These are phyloP conservation scores for Trichonephila clavipes DNA, from an alignment of 1,140 invertebrate species.

Conservation along the genomic window DNA sequence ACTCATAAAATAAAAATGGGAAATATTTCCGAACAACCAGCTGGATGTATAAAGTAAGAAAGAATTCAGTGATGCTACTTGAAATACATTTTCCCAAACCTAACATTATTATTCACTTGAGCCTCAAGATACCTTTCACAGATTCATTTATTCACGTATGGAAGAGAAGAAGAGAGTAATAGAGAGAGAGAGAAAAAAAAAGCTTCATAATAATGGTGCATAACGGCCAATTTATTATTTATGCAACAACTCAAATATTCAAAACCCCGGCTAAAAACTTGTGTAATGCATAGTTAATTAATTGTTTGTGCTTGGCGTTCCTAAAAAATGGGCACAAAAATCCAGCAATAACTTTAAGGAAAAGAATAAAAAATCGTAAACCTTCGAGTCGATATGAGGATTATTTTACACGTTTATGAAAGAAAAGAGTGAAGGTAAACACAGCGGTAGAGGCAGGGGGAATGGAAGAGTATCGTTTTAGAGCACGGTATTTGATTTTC, in stretches of 20 bases:
- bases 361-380: slow-evolving; percentile 46
- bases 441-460: neutral
- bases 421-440: slow-evolving; percentile 58
- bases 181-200: neutral
- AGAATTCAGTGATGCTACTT: neutral
- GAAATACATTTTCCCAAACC: slow-evolving; percentile 28
- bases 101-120: slow-evolving; percentile 52
- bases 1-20: neutral
- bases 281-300: slow-evolving; percentile 72
- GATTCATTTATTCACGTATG: slow-evolving; percentile 13
- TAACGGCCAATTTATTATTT: slow-evolving; percentile 67
- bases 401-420: slow-evolving; percentile 69
- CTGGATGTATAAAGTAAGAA: neutral
- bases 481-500: slow-evolving; percentile 65
- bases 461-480: slow-evolving; percentile 50
- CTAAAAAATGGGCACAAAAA: slow-evolving; percentile 43
- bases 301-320: slow-evolving; percentile 61
- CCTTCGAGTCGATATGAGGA: slow-evolving; percentile 50
- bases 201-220: slow-evolving; percentile 50
- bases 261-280: slow-evolving; percentile 64
- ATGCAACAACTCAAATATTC: slow-evolving; percentile 68
- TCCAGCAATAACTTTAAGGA: slow-evolving; percentile 66
- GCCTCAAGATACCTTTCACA: slow-evolving; percentile 32
- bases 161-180: neutral
- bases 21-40: slow-evolving; percentile 4